Evolutionary conservation across 2,888 invertebrate species (phyloP).

Genomic region (Danaus chrysippus): DNA sequence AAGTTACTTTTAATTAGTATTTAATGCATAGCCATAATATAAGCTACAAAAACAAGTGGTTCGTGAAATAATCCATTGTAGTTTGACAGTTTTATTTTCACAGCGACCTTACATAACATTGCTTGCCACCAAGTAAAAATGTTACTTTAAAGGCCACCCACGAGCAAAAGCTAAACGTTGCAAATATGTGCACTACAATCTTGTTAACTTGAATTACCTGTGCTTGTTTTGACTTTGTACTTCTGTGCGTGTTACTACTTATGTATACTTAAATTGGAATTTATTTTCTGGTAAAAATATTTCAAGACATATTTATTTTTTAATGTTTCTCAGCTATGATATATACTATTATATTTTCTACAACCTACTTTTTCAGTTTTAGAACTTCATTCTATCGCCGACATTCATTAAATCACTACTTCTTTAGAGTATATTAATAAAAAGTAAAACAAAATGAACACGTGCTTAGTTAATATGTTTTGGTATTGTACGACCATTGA

Average conservation of each 20-base stretch:
- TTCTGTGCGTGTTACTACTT: slow-evolving; percentile 1
- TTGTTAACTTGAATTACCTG: slow-evolving; percentile 1
- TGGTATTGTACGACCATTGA: too few relatives aligned
- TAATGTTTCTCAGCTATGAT: too few relatives aligned
- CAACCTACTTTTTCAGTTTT: too few relatives aligned
- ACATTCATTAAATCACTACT: too few relatives aligned
- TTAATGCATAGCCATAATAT: slow-evolving; percentile 1
- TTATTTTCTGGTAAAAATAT: too few relatives aligned
- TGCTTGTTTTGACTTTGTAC: slow-evolving; percentile 3
- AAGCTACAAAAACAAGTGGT: slow-evolving; percentile 22
- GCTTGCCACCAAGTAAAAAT: slow-evolving; percentile 49
- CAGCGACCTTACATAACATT: slow-evolving; percentile 2
- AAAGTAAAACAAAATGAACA: too few relatives aligned
- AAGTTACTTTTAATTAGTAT: neutral
- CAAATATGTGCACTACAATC: neutral
- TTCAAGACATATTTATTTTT: too few relatives aligned
- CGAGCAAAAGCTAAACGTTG: slow-evolving; percentile 41
- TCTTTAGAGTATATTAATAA: too few relatives aligned
- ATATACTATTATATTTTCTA: too few relatives aligned
- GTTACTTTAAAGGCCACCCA: slow-evolving; percentile 60
- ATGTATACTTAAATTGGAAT: neutral
- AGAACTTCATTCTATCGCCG: too few relatives aligned
- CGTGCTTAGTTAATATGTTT: too few relatives aligned
- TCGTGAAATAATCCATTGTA: slow-evolving; percentile 31
- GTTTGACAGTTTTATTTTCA: slow-evolving; percentile 7